Percentiles rank a stretch among this genome's conserved stretches.
Evolutionary conservation across 2,113 vertebrate species (phyloP).

Genomic region (Regulus satrapa): DNA sequence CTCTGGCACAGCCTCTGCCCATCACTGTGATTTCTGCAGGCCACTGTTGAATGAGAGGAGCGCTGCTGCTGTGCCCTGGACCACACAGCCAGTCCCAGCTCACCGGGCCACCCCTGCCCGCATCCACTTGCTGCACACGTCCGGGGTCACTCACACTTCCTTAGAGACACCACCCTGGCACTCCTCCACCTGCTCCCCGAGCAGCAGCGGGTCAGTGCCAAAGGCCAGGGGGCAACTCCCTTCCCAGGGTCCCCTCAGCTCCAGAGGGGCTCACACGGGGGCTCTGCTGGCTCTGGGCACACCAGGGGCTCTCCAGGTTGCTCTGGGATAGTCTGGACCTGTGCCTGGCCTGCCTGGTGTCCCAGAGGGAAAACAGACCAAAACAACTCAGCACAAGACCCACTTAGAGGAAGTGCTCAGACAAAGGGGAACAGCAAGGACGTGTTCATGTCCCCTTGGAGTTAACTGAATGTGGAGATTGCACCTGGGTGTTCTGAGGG

Average conservation of each 20-base stretch:
- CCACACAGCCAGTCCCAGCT: neutral
- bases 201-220: neutral
- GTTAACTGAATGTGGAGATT: neutral
- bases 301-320: neutral
- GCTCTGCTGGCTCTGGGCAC: neutral
- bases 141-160: neutral
- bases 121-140: neutral
- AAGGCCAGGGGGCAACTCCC: neutral
- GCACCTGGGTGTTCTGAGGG: neutral
- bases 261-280: neutral
- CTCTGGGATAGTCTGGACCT: neutral
- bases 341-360: neutral
- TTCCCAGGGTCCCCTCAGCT: neutral
- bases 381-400: neutral
- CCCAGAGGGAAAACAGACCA: neutral
- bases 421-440: neutral
- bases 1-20: neutral
- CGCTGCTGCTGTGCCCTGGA: neutral
- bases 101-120: neutral
- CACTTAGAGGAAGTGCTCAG: neutral
- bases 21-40: neutral
- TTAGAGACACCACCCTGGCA: neutral
- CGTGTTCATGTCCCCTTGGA: neutral
- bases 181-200: neutral
- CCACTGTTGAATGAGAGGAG: neutral